Percentiles rank a stretch among this genome's conserved stretches.
These are phyloP conservation scores for Lethocerus indicus DNA, from an alignment of 1,140 invertebrate genomes.

Conservation along the genomic window DNA sequence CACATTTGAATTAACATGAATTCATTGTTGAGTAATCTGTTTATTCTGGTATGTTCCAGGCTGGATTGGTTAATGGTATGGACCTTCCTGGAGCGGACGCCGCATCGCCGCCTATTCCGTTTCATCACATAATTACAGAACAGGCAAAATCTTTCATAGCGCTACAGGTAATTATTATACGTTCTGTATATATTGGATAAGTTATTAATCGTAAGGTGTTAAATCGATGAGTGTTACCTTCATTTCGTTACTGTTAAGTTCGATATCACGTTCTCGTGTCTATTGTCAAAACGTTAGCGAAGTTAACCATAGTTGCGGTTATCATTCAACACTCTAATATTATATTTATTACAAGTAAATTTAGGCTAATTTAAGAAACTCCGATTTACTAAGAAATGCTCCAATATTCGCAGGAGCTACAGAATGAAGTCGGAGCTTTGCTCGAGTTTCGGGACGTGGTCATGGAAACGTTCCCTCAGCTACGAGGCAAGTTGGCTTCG, in stretches of 20 bases:
- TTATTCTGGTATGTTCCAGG: too few species aligned
- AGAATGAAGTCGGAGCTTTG: constrained; percentile 76
- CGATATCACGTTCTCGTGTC: neutral
- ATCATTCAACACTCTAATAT: neutral
- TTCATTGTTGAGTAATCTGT: too few species aligned
- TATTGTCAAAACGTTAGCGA: neutral
- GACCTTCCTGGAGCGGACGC: too few species aligned
- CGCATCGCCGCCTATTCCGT: too few species aligned
- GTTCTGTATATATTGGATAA: neutral
- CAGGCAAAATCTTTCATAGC: constrained; percentile 6
- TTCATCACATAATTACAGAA: constrained; percentile 4
- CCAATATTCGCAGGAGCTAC: constrained; percentile 42
- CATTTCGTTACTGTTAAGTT: too few species aligned
- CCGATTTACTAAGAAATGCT: neutral
- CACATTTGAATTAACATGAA: too few species aligned
- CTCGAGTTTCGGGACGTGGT: constrained; percentile 79
- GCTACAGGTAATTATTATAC: constrained; percentile 5
- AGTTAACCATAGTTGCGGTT: neutral
- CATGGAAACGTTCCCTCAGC: constrained; percentile 78
- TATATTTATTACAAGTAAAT: neutral
- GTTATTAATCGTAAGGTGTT: too few species aligned
- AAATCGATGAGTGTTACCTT: too few species aligned
- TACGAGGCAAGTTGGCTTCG: constrained; percentile 56
- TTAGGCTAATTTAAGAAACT: neutral
- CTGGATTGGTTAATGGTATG: too few species aligned